Evolutionary conservation across 2,113 vertebrate genomes (phyloP).

Genomic region (Procavia capensis): DNA sequence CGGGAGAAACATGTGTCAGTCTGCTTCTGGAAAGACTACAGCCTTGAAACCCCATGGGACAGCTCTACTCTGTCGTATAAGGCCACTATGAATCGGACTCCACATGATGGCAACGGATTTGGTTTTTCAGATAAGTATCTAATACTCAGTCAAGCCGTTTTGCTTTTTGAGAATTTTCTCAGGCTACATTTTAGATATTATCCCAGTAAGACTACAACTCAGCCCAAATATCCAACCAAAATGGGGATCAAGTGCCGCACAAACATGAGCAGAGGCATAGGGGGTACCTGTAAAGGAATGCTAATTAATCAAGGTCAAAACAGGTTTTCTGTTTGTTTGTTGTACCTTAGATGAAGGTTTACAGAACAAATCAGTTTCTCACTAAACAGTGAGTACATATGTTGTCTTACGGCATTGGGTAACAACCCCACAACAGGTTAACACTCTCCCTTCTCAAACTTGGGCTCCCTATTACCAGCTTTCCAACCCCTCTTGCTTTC

Average conservation of each 20-base stretch:
- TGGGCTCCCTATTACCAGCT: too few relatives aligned
- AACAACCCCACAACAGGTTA: too few relatives aligned
- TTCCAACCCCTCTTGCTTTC: too few relatives aligned
- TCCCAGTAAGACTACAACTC: not conserved
- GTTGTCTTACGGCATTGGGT: too few relatives aligned
- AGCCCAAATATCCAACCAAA: not conserved
- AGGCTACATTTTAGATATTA: not conserved
- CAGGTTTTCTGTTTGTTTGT: too few relatives aligned
- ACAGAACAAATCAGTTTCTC: too few relatives aligned
- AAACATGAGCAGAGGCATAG: not conserved
- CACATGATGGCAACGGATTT: not conserved
- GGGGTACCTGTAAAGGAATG: not conserved
- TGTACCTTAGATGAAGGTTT: too few relatives aligned
- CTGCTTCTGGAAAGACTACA: not conserved
- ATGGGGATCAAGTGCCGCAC: not conserved
- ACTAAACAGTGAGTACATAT: too few relatives aligned
- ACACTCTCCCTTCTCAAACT: too few relatives aligned
- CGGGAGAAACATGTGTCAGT: not conserved
- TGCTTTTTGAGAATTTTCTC: slow-evolving; percentile 20
- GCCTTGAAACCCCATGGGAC: not conserved
- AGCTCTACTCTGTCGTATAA: not conserved
- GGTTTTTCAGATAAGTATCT: not conserved
- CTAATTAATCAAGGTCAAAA: not conserved
- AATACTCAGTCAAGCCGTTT: not conserved
- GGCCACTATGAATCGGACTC: not conserved